These are phyloP conservation scores for Alouatta palliata DNA, from an alignment of 2,113 vertebrate species.

Conservation along the genomic window DNA sequence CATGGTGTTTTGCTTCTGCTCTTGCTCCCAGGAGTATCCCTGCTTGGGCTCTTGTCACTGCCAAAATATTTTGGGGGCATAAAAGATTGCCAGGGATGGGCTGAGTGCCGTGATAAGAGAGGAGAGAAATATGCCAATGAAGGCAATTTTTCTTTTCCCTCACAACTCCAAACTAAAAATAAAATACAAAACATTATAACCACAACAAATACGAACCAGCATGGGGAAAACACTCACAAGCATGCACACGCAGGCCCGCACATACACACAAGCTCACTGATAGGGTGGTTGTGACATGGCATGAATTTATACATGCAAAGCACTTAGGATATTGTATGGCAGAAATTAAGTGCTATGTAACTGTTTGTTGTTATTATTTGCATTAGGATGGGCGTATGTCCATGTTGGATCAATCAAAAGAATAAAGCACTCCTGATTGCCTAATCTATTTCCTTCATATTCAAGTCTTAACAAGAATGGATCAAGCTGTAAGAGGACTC, in stretches of 20 bases:
- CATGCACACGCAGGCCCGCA: rapidly evolving
- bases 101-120: background rate
- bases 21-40: background rate
- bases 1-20: background rate
- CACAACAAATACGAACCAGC: background rate
- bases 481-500: background rate
- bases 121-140: background rate
- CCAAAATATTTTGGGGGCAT: slow-evolving; percentile 14
- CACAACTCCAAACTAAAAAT: slow-evolving; percentile 43
- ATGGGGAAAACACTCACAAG: background rate
- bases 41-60: background rate
- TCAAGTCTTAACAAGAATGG: background rate
- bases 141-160: background rate
- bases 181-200: slow-evolving; percentile 1
- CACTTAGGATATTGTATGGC: background rate
- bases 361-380: background rate
- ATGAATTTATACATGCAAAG: background rate
- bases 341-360: background rate
- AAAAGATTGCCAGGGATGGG: background rate
- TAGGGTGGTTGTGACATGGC: background rate
- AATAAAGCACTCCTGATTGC: background rate
- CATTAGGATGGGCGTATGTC: background rate
- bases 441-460: background rate
- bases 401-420: background rate
- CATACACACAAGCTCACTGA: background rate